Evolutionary conservation across 1,140 invertebrate species (phyloP).

Genomic region (Zaprionus camerounensis): DNA sequence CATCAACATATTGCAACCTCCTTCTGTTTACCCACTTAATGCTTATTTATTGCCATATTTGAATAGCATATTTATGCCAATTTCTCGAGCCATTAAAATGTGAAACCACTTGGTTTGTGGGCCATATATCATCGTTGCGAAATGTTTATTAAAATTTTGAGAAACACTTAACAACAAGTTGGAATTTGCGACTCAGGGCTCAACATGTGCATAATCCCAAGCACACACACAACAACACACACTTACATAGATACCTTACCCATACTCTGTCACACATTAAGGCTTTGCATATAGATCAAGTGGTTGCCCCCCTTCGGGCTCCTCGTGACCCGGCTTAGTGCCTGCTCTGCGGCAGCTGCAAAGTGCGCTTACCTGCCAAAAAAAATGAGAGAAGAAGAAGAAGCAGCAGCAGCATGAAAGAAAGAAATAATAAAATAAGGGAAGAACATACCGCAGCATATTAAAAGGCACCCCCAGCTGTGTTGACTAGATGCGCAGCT

Average conservation of each 20-base stretch:
- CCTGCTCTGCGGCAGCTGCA: constrained; percentile 55
- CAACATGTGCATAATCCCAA: constrained; percentile 73
- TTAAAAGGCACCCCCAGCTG: constrained; percentile 70
- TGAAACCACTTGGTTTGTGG: constrained; percentile 6
- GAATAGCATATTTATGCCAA: constrained; percentile 31
- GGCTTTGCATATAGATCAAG: constrained; percentile 63
- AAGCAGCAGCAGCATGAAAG: constrained; percentile 11
- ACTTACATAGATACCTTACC: neutral
- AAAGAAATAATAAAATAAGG: constrained; percentile 34
- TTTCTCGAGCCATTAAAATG: constrained; percentile 22
- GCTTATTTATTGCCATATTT: constrained; percentile 33
- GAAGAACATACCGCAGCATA: constrained; percentile 68
- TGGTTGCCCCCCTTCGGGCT: constrained; percentile 1
- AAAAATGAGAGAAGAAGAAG: constrained; percentile 1
- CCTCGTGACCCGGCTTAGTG: constrained; percentile 61
- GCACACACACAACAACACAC: constrained; percentile 22
- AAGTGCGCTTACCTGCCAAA: constrained; percentile 60
- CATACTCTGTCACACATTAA: constrained; percentile 15
- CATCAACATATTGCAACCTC: neutral
- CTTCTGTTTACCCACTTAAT: neutral
- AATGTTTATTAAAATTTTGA: constrained; percentile 67
- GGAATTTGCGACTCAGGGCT: constrained; percentile 45
- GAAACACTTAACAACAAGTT: constrained; percentile 49
- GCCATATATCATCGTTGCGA: constrained; percentile 57
- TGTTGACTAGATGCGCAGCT: constrained; percentile 50